Conservation (phyloP, 2,888 invertebrate species). For the Drosophila leonis region DNA sequence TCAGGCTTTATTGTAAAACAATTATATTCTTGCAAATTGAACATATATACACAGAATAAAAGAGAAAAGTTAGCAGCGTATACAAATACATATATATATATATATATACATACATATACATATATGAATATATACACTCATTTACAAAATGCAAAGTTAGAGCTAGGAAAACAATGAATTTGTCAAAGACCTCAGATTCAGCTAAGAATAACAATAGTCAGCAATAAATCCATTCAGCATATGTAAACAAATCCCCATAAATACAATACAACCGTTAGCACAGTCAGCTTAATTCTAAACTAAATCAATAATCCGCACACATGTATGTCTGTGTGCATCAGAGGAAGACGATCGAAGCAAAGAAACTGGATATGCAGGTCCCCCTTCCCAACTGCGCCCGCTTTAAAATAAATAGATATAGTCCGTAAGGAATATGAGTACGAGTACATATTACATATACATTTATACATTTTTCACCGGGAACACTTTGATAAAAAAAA, state of each 20-base stretch:
- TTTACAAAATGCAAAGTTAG: constrained; percentile 64
- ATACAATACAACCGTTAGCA: constrained; percentile 14
- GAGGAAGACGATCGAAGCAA: constrained; percentile 13
- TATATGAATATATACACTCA: constrained; percentile 74
- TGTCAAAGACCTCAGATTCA: constrained; percentile 51
- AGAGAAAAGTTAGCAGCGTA: constrained; percentile 46
- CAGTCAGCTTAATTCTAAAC: constrained; percentile 38
- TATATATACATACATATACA: constrained; percentile 51
- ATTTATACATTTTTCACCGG: constrained; percentile 58
- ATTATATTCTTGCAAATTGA: constrained; percentile 63
- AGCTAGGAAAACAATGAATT: constrained; percentile 67
- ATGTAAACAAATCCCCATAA: constrained; percentile 22
- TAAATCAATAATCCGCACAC: constrained; percentile 28
- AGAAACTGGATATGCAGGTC: constrained; percentile 35
- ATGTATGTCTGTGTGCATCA: constrained; percentile 14
- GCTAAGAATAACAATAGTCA: constrained; percentile 42
- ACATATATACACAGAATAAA: constrained; percentile 40
- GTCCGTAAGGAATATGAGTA: constrained; percentile 44
- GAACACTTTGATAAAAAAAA: constrained; percentile 68
- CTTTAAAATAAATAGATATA: constrained; percentile 55
- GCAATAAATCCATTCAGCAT: constrained; percentile 20
- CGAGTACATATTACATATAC: constrained; percentile 31
- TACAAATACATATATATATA: constrained; percentile 52
- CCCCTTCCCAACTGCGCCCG: constrained; percentile 33
- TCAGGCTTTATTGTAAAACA: constrained; percentile 84